Base-by-base conservation (phyloP, 2,888 invertebrate genomes). In the Choristoneura rosaceana region DNA sequence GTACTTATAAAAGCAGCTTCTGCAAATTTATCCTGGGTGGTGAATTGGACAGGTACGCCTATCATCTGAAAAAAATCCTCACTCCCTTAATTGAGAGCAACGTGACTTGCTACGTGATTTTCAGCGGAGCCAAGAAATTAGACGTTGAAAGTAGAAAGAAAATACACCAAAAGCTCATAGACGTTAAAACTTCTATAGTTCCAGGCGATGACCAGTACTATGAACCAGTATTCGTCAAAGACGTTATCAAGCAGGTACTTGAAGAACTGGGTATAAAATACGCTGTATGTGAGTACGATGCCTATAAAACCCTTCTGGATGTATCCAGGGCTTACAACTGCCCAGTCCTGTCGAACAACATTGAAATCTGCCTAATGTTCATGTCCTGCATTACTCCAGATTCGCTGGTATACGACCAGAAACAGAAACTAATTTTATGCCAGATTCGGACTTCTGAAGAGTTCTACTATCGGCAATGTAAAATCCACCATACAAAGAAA, bases 261-360 rank as follows among this genome's bases (percentile, higher is more conserved):
- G 70, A 82, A 14, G 74, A 79, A 73, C 75, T 83, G 41, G 69
- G 71, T 4, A 81, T 85, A 17, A 79, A 76, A 61, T 84, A 82
- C 70, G 81, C 77, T 69, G 76, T 81, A n/a, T 77, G 79, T 12
- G 81, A 82, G 71, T 79, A 80, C 60, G 77, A 79, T 50, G 76
- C 78, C 14, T 71, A 69, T 58, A 80, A 79, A 73, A 76, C 77
- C 0, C 76, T 85, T 4, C 64, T 84, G 0, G 77, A 73, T 43
- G 67, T 81, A 2, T 81, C 83, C 10, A 79, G 71, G 67, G 75
- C 75, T 60, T 75, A 76, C 8, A 75, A 78, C 5, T 83, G 81
- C 67, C 82, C 84, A 8, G 77, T 85, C 10, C 34, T 85, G n/a
- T 85, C 82, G 0, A 71, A 77, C 33, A 79, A 80, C 14, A 33